Percentiles rank a stretch among this genome's conserved stretches.
These are phyloP conservation scores for Columbina picui DNA, from an alignment of 2,113 vertebrate species.

Conservation along the genomic window DNA sequence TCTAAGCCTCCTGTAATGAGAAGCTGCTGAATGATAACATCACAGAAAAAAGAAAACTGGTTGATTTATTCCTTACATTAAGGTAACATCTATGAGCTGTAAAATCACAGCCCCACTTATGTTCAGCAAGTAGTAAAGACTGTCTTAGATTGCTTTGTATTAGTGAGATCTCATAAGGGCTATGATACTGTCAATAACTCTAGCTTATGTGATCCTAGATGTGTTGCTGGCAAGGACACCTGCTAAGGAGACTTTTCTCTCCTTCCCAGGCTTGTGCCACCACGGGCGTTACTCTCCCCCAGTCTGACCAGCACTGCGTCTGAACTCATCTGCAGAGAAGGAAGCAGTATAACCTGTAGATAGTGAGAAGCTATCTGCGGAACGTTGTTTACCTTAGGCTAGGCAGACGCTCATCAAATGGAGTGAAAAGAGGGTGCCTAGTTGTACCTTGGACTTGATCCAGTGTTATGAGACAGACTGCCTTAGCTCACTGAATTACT, in stretches of 20 bases:
- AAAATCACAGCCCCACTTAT: background rate
- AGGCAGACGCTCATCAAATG: no score
- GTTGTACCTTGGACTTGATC: rapidly evolving
- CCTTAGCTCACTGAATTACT: no score
- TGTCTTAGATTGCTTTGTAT: background rate
- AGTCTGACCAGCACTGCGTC: background rate
- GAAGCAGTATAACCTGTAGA: no score
- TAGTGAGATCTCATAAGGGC: background rate
- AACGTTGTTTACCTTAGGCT: background rate
- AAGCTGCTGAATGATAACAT: background rate
- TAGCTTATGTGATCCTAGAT: background rate
- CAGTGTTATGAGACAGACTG: no score
- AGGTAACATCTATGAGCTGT: background rate
- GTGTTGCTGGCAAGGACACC: background rate
- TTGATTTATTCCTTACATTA: background rate
- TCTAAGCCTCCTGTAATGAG: background rate
- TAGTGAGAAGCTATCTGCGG: background rate
- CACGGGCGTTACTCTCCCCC: rapidly evolving
- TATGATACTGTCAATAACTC: background rate
- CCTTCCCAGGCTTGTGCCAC: background rate
- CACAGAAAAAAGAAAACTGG: background rate
- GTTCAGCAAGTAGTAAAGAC: background rate
- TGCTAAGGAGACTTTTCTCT: background rate
- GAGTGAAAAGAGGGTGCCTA: background rate
- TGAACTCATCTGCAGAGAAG: background rate